Percentiles rank a stretch among this genome's conserved stretches.
Conservation (phyloP, 1,140 invertebrate species). For the Brachionus angularis region DNA sequence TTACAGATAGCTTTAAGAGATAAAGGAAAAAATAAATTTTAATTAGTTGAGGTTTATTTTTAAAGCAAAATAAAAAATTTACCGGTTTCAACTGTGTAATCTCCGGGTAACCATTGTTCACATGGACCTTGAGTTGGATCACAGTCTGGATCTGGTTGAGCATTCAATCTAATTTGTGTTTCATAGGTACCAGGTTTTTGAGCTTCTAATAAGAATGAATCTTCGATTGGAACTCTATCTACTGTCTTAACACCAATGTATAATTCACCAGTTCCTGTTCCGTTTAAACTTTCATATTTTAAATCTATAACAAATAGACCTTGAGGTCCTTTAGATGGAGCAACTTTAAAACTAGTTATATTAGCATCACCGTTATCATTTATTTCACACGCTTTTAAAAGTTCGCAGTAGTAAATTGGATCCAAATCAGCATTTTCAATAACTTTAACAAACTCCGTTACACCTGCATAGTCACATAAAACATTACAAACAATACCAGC, state of each 20-base stretch:
- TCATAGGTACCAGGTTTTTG: constrained; percentile 48
- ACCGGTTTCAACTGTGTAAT: constrained; percentile 50
- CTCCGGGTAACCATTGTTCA: constrained; percentile 53
- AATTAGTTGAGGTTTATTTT: background rate
- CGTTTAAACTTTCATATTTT: constrained; percentile 48
- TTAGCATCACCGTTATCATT: constrained; percentile 52
- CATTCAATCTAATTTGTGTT: constrained; percentile 48
- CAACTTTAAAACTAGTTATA: constrained; percentile 49
- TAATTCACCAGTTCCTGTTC: constrained; percentile 53
- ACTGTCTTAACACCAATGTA: constrained; percentile 49
- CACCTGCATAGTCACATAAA: constrained; percentile 51
- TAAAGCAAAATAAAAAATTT: constrained; percentile 46
- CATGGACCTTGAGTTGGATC: constrained; percentile 52
- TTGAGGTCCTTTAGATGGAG: constrained; percentile 50
- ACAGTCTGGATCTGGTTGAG: constrained; percentile 51
- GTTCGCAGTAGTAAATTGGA: constrained; percentile 54
- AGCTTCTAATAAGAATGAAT: constrained; percentile 48
- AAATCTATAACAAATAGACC: constrained; percentile 47
- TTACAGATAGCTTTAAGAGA: constrained; percentile 50
- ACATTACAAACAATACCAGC: constrained; percentile 50
- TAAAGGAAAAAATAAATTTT: constrained; percentile 3
- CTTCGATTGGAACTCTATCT: constrained; percentile 51
- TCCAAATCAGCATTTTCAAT: constrained; percentile 53
- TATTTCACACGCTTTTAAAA: constrained; percentile 48
- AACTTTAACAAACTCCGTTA: constrained; percentile 52